phyloP scores from a whole-genome alignment of 2,888 invertebrate species.

The Hydrotaea diabolus region DNA sequence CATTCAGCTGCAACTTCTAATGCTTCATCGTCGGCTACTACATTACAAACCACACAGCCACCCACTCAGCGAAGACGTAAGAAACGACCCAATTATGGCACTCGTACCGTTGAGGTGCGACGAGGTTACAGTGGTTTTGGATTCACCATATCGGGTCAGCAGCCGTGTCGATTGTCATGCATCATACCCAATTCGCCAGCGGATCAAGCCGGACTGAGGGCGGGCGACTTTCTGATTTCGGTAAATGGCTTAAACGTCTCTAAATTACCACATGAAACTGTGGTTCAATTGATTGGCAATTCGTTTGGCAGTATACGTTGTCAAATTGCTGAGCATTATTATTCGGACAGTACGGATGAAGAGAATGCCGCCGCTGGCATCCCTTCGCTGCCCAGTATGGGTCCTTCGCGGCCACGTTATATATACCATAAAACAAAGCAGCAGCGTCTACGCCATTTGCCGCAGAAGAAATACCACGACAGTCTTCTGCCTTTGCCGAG shows the following conservation, averaged over 20 bases:
- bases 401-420: conserved; percentile 76
- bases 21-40: conserved; percentile 25
- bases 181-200: conserved; percentile 95
- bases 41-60: conserved; percentile 69
- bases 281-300: conserved; percentile 93
- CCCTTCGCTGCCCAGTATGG: conserved; percentile 50
- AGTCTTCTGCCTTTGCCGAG: conserved; percentile 45
- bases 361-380: conserved; percentile 81
- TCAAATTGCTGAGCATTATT: conserved; percentile 93
- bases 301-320: conserved; percentile 91
- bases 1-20: conserved; percentile 66
- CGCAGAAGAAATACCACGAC: conserved; percentile 81
- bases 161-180: conserved; percentile 96
- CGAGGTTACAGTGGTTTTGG: conserved; percentile 95
- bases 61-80: conserved; percentile 83
- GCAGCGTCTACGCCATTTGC: conserved; percentile 83
- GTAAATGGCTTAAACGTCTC: conserved; percentile 96
- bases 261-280: conserved; percentile 95
- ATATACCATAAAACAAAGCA: conserved; percentile 82
- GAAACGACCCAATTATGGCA: conserved; percentile 84
- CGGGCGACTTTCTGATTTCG: conserved; percentile 95
- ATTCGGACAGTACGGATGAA: conserved; percentile 92
- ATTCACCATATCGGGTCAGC: conserved; percentile 98
- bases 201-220: conserved; percentile 92
- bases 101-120: conserved; percentile 87